phyloP scores from a whole-genome alignment of 2,888 invertebrate species.

The Brassicogethes aeneus region DNA sequence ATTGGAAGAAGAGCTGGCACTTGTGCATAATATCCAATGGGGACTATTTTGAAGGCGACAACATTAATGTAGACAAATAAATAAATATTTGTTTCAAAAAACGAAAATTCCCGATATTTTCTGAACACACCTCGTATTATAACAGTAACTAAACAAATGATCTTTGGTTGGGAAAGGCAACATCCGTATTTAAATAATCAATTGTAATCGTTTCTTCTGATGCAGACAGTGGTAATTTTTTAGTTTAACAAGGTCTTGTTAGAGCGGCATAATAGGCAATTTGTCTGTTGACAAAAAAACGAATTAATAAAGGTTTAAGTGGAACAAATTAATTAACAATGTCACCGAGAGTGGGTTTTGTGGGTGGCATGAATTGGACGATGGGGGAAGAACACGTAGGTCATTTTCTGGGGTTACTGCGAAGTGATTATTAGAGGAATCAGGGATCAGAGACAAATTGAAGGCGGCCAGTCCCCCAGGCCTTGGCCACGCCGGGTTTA shows the following conservation, averaged over 20 bases:
- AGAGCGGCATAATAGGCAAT: neutral
- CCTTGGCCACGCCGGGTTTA: constrained; percentile 14
- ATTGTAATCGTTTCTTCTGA: too few relatives aligned
- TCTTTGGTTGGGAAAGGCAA: too few relatives aligned
- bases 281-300: neutral
- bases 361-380: neutral
- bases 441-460: constrained; percentile 36
- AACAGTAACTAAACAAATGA: too few relatives aligned
- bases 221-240: neutral
- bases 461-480: constrained; percentile 18
- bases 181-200: too few relatives aligned
- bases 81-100: too few relatives aligned
- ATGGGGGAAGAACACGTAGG: neutral
- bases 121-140: too few relatives aligned
- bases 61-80: too few relatives aligned
- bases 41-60: too few relatives aligned
- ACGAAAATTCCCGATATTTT: too few relatives aligned
- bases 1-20: too few relatives aligned
- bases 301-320: constrained; percentile 1
- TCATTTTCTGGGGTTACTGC: constrained; percentile 8
- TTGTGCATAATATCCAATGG: too few relatives aligned
- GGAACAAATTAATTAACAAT: constrained; percentile 1
- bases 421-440: constrained; percentile 35
- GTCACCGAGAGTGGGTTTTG: neutral
- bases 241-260: neutral